Conservation (phyloP, 2,797 vertebrate genomes). For the Lepilemur septentrionalis region DNA sequence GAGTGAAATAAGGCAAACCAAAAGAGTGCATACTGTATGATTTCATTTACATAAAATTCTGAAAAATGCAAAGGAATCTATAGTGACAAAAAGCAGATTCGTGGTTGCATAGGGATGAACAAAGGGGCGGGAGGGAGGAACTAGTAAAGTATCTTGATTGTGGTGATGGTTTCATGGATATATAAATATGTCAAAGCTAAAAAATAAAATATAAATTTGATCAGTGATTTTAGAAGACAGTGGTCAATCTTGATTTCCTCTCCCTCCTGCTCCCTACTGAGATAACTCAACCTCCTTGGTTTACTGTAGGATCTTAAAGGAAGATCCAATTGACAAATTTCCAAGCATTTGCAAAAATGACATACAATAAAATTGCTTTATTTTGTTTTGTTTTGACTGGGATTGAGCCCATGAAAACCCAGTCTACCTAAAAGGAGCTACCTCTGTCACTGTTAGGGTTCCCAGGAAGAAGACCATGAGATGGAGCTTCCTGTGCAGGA, state of each 20-base stretch:
- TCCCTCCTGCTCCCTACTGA: background rate
- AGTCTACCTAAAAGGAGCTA: background rate
- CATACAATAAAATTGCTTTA: background rate
- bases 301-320: background rate
- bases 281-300: background rate
- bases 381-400: background rate
- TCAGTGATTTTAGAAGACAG: background rate
- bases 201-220: constrained; percentile 27
- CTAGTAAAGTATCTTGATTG: background rate
- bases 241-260: background rate
- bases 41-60: constrained; percentile 38
- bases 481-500: background rate
- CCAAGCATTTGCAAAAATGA: background rate
- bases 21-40: background rate
- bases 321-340: background rate
- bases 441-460: background rate
- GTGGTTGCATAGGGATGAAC: background rate
- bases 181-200: background rate
- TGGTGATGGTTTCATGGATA: background rate
- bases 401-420: background rate
- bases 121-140: background rate
- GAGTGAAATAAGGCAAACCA: constrained; percentile 25
- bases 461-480: background rate
- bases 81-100: constrained; percentile 19
- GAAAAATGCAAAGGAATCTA: background rate